Evolutionary conservation across 1,140 invertebrate genomes (phyloP), one percentile per base, ranked within the genome.

Genomic region (Bombus superbus): DNA sequence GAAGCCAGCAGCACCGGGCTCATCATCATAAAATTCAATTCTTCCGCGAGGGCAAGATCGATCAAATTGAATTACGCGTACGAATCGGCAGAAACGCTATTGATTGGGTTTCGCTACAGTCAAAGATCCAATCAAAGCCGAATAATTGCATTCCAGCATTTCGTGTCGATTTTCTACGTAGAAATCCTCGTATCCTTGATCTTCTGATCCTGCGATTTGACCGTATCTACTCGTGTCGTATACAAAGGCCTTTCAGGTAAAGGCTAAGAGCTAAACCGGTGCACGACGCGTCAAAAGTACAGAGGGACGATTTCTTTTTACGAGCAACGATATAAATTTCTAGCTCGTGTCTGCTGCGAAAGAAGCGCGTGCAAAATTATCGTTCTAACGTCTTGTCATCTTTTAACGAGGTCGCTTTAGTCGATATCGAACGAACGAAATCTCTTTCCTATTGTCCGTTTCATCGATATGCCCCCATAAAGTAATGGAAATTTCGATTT

Each of bases 141-240:
- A n/a, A 76, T 57, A 76, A 76, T 76, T 76, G 35, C 32, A 53
- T 35, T 28, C 47, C 74, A 28, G 32, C 11, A 38, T 42, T 75
- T 75, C 32, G n/a, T 35, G 32, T 5, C 8, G 42, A 53, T 13
- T 35, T 47, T 57, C 18, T 8, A 32, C n/a, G 35, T 28, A 76
- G 47, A 38, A 59, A 76, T 15, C 13, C 74, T 28, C 35, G 47
- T 57, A 32, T 74, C 10, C 73, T 8, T 59, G 11, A 53, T 72
- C 13, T 9, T 2, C 10, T 18, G 25, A 8, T 18, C 13, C 10
- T 72, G 25, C 8, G 38, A 69, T 10, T 25, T 40, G 3, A 1
- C 3, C 22, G 11, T 71, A 15, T 5, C 35, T 40, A 42, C 18
- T 22, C 47, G 1, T 8, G 47, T 53, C 11, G 25, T 42, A 15